Conservation (phyloP, 2,113 vertebrate genomes). For the Octodon degus region DNA sequence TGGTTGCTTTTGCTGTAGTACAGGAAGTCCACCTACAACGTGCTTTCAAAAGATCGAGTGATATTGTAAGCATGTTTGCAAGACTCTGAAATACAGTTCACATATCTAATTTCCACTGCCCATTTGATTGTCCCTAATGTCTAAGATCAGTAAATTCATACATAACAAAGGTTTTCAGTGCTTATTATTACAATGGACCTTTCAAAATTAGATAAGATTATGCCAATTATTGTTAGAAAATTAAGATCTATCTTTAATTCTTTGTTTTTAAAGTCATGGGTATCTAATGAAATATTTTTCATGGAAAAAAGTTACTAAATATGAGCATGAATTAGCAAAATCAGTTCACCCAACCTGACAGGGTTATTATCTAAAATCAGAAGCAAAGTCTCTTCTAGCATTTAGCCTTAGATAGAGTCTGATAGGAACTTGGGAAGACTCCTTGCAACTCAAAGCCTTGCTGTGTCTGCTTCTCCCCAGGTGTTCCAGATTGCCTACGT, state of each 20-base stretch:
- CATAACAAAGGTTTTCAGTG: not conserved
- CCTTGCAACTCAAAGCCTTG: not conserved
- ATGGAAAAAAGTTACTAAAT: constrained; percentile 39
- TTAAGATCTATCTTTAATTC: not conserved
- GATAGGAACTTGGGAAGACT: not conserved
- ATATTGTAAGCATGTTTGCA: constrained; percentile 20
- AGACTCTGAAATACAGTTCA: not conserved
- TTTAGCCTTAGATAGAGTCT: not conserved
- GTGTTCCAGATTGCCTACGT: constrained; percentile 97
- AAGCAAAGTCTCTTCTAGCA: not conserved
- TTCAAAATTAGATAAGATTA: constrained; percentile 26
- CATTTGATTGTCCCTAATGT: not conserved
- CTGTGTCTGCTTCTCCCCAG: constrained; percentile 81
- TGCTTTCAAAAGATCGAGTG: not conserved
- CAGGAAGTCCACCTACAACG: not conserved
- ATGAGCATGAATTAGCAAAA: constrained; percentile 26
- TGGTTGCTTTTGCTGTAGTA: not conserved
- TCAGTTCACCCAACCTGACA: constrained; percentile 15
- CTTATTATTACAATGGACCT: not conserved
- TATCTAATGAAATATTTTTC: constrained; percentile 11
- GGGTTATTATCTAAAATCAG: not conserved
- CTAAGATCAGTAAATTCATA: not conserved
- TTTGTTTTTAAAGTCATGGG: constrained; percentile 21
- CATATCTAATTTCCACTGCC: not conserved
- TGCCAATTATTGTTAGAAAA: not conserved